These are phyloP conservation scores for Syndactyla subalaris DNA, from an alignment of 2,797 vertebrate genomes.

Conservation along the genomic window DNA sequence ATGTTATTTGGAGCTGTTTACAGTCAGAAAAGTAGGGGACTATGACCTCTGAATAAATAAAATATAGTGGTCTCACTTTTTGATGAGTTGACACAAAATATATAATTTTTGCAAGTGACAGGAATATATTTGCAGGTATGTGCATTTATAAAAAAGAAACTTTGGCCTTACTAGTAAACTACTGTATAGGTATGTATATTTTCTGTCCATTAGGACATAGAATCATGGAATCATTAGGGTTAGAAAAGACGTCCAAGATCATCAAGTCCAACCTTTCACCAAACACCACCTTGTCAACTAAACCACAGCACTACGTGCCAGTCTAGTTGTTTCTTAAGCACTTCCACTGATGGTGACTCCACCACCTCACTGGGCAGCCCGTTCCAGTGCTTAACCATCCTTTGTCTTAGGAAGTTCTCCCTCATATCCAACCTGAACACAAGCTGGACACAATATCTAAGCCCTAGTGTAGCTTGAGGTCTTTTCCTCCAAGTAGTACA, in stretches of 20 bases:
- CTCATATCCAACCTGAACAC: not conserved
- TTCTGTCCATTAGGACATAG: not conserved
- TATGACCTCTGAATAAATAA: not conserved
- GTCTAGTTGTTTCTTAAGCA: not conserved
- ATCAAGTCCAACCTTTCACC: not conserved
- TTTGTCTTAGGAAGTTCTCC: not conserved
- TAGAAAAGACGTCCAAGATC: not conserved
- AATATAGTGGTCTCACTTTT: not conserved
- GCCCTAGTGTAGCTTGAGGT: not conserved
- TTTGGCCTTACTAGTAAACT: not conserved
- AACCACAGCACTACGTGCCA: not conserved
- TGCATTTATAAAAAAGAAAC: not conserved
- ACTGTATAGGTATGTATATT: not conserved
- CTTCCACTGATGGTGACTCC: not conserved
- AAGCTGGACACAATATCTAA: not conserved
- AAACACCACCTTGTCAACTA: not conserved
- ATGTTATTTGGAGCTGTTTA: not conserved
- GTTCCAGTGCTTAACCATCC: not conserved
- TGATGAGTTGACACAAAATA: not conserved
- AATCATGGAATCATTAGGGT: not conserved
- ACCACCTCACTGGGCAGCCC: not conserved
- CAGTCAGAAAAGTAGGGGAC: not conserved
- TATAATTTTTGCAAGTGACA: not conserved
- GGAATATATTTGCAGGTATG: not conserved
- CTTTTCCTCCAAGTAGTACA: not conserved